These are phyloP conservation scores for Tenthredo mesomela DNA, from an alignment of 2,888 invertebrate genomes.

Conservation along the genomic window DNA sequence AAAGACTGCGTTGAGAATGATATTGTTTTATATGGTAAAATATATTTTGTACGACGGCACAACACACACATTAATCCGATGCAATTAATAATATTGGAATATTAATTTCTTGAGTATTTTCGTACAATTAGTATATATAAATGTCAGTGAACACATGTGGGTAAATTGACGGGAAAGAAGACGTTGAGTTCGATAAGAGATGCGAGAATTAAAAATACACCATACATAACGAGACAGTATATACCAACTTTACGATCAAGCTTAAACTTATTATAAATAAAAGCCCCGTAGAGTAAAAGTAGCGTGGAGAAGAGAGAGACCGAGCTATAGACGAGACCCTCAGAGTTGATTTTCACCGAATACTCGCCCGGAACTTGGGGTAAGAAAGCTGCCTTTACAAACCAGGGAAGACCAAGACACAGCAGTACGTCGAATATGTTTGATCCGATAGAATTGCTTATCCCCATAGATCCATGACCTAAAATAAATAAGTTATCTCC, in stretches of 20 bases:
- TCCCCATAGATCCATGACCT: slow-evolving; percentile 89
- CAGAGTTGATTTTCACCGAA: slow-evolving; percentile 87
- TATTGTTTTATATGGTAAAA: neutral
- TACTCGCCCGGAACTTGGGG: slow-evolving; percentile 81
- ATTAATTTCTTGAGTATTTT: slow-evolving; percentile 33
- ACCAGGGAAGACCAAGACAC: slow-evolving; percentile 89
- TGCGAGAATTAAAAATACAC: slow-evolving; percentile 84
- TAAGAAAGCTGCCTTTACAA: slow-evolving; percentile 84
- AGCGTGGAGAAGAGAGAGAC: slow-evolving; percentile 87
- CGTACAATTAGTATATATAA: slow-evolving; percentile 26
- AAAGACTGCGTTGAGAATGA: neutral
- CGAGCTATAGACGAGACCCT: slow-evolving; percentile 88
- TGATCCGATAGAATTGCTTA: slow-evolving; percentile 90
- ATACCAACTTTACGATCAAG: slow-evolving; percentile 87
- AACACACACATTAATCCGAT: slow-evolving; percentile 13
- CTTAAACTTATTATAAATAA: slow-evolving; percentile 84
- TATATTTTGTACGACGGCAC: slow-evolving; percentile 19
- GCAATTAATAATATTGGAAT: slow-evolving; percentile 11
- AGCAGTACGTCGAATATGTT: slow-evolving; percentile 90
- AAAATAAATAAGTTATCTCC: slow-evolving; percentile 62
- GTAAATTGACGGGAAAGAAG: slow-evolving; percentile 87
- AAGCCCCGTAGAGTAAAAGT: slow-evolving; percentile 83
- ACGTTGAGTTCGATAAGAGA: slow-evolving; percentile 88
- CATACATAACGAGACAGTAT: slow-evolving; percentile 84
- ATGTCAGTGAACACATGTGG: slow-evolving; percentile 82